Evolutionary conservation across 2,888 invertebrate genomes (phyloP).

Genomic region (Pelosia muscerda): DNA sequence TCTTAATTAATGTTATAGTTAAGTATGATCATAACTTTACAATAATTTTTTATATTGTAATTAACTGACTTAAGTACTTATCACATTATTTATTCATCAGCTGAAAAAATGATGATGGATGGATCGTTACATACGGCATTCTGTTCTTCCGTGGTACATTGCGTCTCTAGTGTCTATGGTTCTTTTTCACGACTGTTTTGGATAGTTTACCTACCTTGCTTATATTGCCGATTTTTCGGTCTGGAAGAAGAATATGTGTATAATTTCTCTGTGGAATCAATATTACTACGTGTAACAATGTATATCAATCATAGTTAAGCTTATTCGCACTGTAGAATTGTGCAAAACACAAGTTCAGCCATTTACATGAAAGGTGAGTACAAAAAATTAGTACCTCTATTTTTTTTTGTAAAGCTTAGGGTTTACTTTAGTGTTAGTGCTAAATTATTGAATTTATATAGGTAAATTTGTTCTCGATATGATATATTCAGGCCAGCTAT

Average conservation of each 20-base stretch:
- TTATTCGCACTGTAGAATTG: slow-evolving; percentile 57
- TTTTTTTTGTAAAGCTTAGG: slow-evolving; percentile 69
- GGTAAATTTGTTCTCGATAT: slow-evolving; percentile 12
- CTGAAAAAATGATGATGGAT: slow-evolving; percentile 44
- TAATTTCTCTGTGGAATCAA: slow-evolving; percentile 64
- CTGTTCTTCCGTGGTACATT: slow-evolving; percentile 53
- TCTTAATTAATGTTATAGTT: too few relatives aligned
- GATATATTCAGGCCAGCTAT: not conserved
- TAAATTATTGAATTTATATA: slow-evolving; percentile 26
- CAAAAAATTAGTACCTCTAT: slow-evolving; percentile 82
- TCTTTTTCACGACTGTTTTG: slow-evolving; percentile 87
- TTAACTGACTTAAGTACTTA: not conserved
- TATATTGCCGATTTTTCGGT: slow-evolving; percentile 84
- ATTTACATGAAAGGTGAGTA: slow-evolving; percentile 87
- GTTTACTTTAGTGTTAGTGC: slow-evolving; percentile 57
- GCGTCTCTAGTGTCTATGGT: slow-evolving; percentile 75
- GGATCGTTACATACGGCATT: slow-evolving; percentile 50
- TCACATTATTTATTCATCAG: slow-evolving; percentile 41
- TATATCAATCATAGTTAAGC: slow-evolving; percentile 69
- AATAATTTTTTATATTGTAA: not conserved
- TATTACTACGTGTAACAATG: slow-evolving; percentile 71
- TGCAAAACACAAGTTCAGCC: slow-evolving; percentile 78
- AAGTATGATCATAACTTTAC: too few relatives aligned
- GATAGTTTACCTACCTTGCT: slow-evolving; percentile 84
- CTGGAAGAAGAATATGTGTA: slow-evolving; percentile 73